Evolutionary conservation across 1,140 invertebrate genomes (phyloP), one percentile per base, ranked within the genome.

Genomic region (Zaprionus vittiger): DNA sequence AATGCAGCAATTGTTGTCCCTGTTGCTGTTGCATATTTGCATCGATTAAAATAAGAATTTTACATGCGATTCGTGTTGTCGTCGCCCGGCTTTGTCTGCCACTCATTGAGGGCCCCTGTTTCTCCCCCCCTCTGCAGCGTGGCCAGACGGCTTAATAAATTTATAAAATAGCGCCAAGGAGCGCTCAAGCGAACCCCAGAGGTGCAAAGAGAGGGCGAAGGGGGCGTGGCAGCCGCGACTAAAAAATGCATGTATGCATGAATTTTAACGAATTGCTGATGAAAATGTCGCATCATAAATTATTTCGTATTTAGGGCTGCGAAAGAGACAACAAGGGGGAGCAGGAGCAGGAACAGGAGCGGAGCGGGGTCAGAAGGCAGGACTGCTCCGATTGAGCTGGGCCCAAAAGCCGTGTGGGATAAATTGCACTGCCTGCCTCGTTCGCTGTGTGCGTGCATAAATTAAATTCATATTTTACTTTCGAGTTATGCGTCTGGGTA

Each of bases 231-330:
- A 34, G 31, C 31, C 31, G 31, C 31, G 31, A 34, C 83, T 77
- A 80, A 75, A 81, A 85, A 89, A 82, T 91, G 85, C 86, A 90
- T 90, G 74, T 83, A 90, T 90, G 85, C 86, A 90, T 91, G 85
- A 82, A 82, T 90, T 91, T 91, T 91, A 91, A 91, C 87, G 87
- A 91, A 91, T 91, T 91, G 87, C 82, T 91, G 86, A 91, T 91
- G 87, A 91, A 91, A 91, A 91, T 91, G 87, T 91, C 86, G 86
- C 87, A 83, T 91, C 86, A 86, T 91, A 91, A 91, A 91, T 91
- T 91, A 91, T 91, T 85, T 90, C 81, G 82, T 90, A 91, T 89
- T 89, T 90, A 89, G 81, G 81, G 81, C 78, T 70, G 67, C 4
- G 22, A 37, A 17, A 24, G 38, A 31, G 54, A 60, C 37, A 34